These are phyloP conservation scores for Percina caprodes DNA, from an alignment of 2,113 vertebrate genomes.

Conservation along the genomic window DNA sequence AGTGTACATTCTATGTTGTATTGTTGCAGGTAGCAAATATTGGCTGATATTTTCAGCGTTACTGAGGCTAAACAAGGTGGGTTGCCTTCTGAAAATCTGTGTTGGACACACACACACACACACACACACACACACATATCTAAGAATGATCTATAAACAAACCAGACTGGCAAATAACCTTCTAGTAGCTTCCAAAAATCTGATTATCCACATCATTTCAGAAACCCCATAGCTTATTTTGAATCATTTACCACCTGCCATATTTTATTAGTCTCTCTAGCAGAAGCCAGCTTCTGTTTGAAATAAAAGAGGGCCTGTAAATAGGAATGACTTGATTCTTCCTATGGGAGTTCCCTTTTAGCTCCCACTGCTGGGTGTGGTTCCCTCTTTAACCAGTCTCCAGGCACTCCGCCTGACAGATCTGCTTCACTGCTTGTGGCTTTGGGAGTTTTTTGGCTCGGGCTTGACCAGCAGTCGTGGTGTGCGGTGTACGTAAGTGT, in stretches of 20 bases:
- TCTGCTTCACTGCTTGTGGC: constrained; percentile 42
- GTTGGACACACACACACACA: constrained; percentile 10
- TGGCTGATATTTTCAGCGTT: neutral
- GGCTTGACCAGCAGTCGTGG: constrained; percentile 13
- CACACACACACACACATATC: neutral
- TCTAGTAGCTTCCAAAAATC: constrained; percentile 25
- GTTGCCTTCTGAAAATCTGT: constrained; percentile 18
- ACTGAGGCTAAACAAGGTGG: constrained; percentile 11
- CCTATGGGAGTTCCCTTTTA: constrained; percentile 66
- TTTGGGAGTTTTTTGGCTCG: constrained; percentile 27
- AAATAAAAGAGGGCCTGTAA: constrained; percentile 29
- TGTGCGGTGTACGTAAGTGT: constrained; percentile 15
- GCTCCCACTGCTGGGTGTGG: constrained; percentile 68
- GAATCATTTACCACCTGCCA: constrained; percentile 15
- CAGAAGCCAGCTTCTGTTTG: constrained; percentile 21
- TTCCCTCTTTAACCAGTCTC: constrained; percentile 31
- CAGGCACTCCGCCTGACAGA: constrained; percentile 19
- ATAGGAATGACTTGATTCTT: constrained; percentile 69
- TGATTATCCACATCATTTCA: neutral
- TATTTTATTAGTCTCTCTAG: neutral
- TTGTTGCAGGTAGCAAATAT: neutral
- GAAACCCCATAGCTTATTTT: neutral
- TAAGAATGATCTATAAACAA: constrained; percentile 29
- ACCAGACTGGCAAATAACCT: constrained; percentile 31
- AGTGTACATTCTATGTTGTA: neutral